Conservation (phyloP, 2,797 vertebrate species). For the Parauchenoglanis ngamensis region DNA sequence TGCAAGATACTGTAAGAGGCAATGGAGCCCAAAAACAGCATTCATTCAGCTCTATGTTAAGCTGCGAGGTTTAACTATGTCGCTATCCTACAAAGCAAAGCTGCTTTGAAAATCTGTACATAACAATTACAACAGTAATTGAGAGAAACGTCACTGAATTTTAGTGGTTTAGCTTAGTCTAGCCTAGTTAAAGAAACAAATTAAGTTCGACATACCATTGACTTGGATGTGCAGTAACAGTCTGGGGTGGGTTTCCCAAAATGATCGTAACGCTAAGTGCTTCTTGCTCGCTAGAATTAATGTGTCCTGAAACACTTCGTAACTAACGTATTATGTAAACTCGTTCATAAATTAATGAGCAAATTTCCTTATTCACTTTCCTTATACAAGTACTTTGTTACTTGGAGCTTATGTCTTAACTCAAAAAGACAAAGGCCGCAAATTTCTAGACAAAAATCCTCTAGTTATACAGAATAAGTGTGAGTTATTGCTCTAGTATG, state of each 20-base stretch:
- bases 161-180: neutral
- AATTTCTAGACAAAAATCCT: neutral
- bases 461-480: neutral
- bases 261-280: neutral
- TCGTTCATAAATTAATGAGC: neutral
- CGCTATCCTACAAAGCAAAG: neutral
- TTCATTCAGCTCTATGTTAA: neutral
- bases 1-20: constrained; percentile 14
- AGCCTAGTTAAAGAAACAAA: neutral
- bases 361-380: neutral
- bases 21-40: neutral
- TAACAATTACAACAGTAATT: neutral
- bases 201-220: neutral
- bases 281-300: neutral
- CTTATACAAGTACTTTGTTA: neutral
- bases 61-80: neutral
- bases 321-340: neutral
- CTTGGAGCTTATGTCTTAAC: neutral
- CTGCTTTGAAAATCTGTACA: neutral
- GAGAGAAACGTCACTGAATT: neutral
- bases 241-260: neutral
- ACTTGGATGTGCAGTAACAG: neutral
- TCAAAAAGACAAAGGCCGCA: neutral
- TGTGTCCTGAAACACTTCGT: neutral
- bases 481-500: neutral